These are phyloP conservation scores for Phaetusa simplex DNA, from an alignment of 2,113 vertebrate species.

Conservation along the genomic window DNA sequence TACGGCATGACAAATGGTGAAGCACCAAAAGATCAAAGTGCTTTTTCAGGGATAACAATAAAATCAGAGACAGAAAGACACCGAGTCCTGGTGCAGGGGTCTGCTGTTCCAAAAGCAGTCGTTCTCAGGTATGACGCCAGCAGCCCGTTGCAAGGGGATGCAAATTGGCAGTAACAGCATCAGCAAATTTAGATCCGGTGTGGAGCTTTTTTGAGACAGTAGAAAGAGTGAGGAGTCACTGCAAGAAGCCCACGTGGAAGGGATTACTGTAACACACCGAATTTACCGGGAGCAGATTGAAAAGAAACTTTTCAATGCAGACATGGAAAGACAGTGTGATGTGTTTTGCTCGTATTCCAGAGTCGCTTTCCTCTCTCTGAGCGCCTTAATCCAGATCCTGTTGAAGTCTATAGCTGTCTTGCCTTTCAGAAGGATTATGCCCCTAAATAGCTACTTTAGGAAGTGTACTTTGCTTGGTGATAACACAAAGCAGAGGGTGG, in stretches of 20 bases:
- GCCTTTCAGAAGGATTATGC: slow-evolving; percentile 41
- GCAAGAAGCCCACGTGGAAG: not conserved
- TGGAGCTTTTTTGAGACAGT: not conserved
- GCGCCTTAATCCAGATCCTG: not conserved
- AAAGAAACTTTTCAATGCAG: not conserved
- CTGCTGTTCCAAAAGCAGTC: not conserved
- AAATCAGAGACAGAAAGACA: not conserved
- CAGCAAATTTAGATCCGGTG: not conserved
- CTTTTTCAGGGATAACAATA: not conserved
- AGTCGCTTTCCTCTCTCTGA: not conserved
- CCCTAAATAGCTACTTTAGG: slow-evolving; percentile 52
- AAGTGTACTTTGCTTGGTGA: slow-evolving; percentile 44
- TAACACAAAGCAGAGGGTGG: slow-evolving; percentile 41
- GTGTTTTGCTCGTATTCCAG: not conserved
- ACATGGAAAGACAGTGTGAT: not conserved
- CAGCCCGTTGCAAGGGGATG: not conserved
- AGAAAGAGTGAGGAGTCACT: not conserved
- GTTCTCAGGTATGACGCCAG: not conserved
- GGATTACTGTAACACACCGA: not conserved
- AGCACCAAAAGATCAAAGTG: not conserved
- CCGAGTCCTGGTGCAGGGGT: not conserved
- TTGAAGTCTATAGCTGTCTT: slow-evolving; percentile 29
- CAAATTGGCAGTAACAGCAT: not conserved
- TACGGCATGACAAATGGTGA: not conserved
- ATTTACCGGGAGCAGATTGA: not conserved